Evolutionary conservation across 2,113 vertebrate species (phyloP), one percentile per base, ranked within the genome.

Genomic region (Variabilichromis moorii): DNA sequence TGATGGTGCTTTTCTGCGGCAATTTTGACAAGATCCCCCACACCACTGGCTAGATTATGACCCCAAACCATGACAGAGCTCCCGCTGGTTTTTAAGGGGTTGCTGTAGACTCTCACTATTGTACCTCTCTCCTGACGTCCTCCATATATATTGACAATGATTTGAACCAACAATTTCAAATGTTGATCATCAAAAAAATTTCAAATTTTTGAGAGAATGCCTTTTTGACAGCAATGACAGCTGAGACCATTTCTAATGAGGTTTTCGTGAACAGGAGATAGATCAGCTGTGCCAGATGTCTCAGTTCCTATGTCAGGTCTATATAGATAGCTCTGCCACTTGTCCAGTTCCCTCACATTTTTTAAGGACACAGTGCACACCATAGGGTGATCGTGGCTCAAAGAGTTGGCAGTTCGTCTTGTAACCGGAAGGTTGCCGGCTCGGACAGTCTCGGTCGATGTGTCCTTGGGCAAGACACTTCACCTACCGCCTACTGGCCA

Each of bases 371-470:
- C 31, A 66, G 61, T 35, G 6, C 17, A 66, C 17, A 35, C 17
- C 61, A n/a, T 35, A 59, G 13, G 24, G 24, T 1, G 5, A 59
- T 28, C 8, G 4, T 59, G 8, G 24, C 8, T 59, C 3, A 59
- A 16, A 59, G 24, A 59, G 55, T 59, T 59, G 26, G 2, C 2
- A 16, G 24, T 28, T 28, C 0, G 2, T 28, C 24, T 59, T 28
- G 13, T 57, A 57, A 57, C 24, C 1, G 24, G 24, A 57, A 57
- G 54, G 13, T 28, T 57, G 55, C 13, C 0, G 13, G 13, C 55
- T 28, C 3, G 0, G 13, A 28, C 24, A 28, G 7, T 28, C 24
- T 57, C 0, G 7, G 55, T 28, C 1, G 0, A 1, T 57, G 55
- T 57, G 54, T 14, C 7, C 54, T 55, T 26, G 12, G 54, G 4